phyloP scores from a whole-genome alignment of 2,797 vertebrate genomes.

The Threskiornis aethiopicus region DNA sequence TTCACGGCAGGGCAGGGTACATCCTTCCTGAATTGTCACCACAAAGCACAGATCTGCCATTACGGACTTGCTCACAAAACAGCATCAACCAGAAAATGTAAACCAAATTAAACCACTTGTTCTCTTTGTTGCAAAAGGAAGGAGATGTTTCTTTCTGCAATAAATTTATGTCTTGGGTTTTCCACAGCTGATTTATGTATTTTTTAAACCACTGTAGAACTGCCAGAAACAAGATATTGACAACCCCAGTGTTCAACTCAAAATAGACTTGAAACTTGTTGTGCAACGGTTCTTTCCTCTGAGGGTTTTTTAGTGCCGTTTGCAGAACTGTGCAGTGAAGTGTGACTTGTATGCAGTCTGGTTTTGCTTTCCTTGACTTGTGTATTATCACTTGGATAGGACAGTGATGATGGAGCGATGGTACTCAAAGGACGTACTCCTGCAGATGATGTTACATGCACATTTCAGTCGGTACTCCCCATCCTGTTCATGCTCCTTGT shows the following conservation, averaged over 20 bases:
- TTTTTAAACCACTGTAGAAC: conserved; percentile 12
- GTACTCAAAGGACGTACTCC: not conserved
- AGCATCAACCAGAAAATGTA: not conserved
- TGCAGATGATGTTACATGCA: not conserved
- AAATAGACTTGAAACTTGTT: not conserved
- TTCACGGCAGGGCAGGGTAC: not conserved
- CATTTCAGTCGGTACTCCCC: not conserved
- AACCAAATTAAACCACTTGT: not conserved
- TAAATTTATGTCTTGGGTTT: not conserved
- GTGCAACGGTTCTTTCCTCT: not conserved
- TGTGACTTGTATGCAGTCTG: conserved; percentile 20
- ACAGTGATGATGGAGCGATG: not conserved
- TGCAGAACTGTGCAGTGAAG: conserved; percentile 34
- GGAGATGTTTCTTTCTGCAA: not conserved
- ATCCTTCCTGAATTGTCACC: not conserved
- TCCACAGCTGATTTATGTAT: not conserved
- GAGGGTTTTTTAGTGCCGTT: not conserved
- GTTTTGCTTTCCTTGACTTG: conserved; percentile 17
- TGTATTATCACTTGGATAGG: not conserved
- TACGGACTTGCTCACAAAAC: not conserved
- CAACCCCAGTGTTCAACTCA: not conserved
- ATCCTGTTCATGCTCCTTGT: not conserved
- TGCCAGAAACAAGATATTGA: conserved; percentile 35
- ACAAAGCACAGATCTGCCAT: not conserved
- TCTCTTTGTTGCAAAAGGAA: not conserved